phyloP scores from a whole-genome alignment of 1,140 invertebrate species.

The Meloidogyne hapla region DNA sequence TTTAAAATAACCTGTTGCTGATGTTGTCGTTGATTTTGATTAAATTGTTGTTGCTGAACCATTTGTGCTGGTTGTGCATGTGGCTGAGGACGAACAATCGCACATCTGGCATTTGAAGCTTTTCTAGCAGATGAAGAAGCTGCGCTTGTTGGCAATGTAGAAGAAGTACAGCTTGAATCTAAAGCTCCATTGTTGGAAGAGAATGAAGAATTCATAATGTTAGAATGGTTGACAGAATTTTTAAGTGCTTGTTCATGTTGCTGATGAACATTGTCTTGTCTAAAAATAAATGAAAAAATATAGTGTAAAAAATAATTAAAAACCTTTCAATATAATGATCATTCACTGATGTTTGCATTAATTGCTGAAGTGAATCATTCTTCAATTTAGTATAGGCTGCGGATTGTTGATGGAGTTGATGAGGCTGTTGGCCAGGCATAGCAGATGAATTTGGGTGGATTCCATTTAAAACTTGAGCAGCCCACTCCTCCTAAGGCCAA shows the following conservation, averaged over 20 bases:
- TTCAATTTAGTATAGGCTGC: not conserved
- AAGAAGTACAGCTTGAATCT: not conserved
- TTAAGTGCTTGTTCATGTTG: not conserved
- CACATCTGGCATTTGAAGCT: slow-evolving; percentile 22
- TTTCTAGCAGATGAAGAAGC: slow-evolving; percentile 12
- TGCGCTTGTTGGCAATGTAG: not conserved
- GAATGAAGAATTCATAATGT: slow-evolving; percentile 12
- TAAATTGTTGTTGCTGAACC: slow-evolving; percentile 11
- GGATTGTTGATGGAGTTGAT: slow-evolving; percentile 15
- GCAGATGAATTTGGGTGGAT: slow-evolving; percentile 5
- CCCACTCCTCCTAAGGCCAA: slow-evolving; percentile 19
- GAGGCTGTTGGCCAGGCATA: not conserved
- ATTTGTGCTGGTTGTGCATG: slow-evolving; percentile 2
- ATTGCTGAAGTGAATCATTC: slow-evolving; percentile 8
- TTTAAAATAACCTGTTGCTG: slow-evolving; percentile 17
- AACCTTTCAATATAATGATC: slow-evolving; percentile 22
- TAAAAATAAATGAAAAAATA: not conserved
- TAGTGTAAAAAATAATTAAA: not conserved
- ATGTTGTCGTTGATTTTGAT: slow-evolving; percentile 11
- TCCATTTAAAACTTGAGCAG: slow-evolving; percentile 22
- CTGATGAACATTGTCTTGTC: not conserved
- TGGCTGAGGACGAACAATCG: slow-evolving; percentile 24
- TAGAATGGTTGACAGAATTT: slow-evolving; percentile 3
- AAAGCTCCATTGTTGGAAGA: slow-evolving; percentile 5
- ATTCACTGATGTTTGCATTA: slow-evolving; percentile 18